Conservation (phyloP, 2,797 vertebrate species). For the Fundulus diaphanus region DNA sequence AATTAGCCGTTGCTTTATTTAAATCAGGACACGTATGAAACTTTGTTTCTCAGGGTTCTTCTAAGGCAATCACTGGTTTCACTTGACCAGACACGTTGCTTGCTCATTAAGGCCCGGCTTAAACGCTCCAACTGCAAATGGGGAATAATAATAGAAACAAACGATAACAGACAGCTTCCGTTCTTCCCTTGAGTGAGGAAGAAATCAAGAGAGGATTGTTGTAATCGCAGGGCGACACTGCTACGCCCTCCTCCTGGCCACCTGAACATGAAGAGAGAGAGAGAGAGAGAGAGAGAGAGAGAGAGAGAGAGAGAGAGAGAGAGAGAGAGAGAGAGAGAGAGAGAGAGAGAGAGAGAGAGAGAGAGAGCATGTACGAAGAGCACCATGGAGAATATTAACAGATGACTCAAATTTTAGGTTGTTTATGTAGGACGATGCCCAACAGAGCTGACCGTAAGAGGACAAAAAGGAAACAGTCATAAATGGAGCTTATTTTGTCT, state of each 20-base stretch:
- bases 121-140: conserved; percentile 61
- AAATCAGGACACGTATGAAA: neutral
- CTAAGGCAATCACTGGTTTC: conserved; percentile 18
- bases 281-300: no score
- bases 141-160: conserved; percentile 72
- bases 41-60: conserved; percentile 4
- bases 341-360: no score
- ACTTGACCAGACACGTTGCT: conserved; percentile 26
- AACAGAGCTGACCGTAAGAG: neutral
- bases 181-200: conserved; percentile 64
- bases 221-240: conserved; percentile 56
- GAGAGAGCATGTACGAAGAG: neutral
- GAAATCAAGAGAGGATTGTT: conserved; percentile 77
- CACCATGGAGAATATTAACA: neutral
- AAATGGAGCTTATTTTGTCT: neutral
- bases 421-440: neutral
- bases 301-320: no score
- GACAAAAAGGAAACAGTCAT: neutral
- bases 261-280: conserved; percentile 48
- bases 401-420: neutral
- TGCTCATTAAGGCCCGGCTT: conserved; percentile 45
- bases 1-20: neutral
- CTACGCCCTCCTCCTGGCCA: conserved; percentile 45
- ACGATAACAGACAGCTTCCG: conserved; percentile 69
- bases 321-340: no score